These are phyloP conservation scores for Oreotragus oreotragus DNA, from an alignment of 2,113 vertebrate species.

Conservation along the genomic window DNA sequence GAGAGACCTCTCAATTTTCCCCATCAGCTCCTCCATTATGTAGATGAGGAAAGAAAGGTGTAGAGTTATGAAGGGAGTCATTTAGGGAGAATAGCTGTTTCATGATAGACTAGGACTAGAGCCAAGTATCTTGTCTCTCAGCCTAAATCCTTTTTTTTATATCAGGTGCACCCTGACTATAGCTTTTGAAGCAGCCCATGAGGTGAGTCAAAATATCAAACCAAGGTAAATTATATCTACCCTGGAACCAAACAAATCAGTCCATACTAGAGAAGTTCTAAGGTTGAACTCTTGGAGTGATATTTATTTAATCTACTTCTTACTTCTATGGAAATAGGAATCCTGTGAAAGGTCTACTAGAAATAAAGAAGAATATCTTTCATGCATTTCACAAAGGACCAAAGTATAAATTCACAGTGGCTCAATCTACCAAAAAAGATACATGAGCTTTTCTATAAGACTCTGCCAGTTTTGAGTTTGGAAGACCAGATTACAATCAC, in stretches of 20 bases:
- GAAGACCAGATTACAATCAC: not conserved
- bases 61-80: not conserved
- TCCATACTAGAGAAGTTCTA: conserved; percentile 63
- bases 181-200: conserved; percentile 20
- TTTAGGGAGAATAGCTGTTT: not conserved
- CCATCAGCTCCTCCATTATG: not conserved
- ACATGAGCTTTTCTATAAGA: not conserved
- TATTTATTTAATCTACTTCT: conserved; percentile 13
- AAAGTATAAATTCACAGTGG: not conserved
- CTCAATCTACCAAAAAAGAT: not conserved
- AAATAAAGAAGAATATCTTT: not conserved
- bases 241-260: conserved; percentile 33
- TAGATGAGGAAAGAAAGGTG: not conserved
- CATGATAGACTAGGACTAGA: not conserved
- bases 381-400: not conserved
- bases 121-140: not conserved
- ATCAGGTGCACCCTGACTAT: not conserved
- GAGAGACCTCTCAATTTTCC: not conserved
- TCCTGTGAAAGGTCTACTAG: not conserved
- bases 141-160: not conserved
- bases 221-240: not conserved
- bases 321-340: not conserved
- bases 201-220: not conserved
- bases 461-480: not conserved
- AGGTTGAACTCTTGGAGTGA: conserved; percentile 30